Evolutionary conservation across 2,888 invertebrate genomes (phyloP), one percentile per base, ranked within the genome.

Genomic region (Euplagia quadripunctaria): DNA sequence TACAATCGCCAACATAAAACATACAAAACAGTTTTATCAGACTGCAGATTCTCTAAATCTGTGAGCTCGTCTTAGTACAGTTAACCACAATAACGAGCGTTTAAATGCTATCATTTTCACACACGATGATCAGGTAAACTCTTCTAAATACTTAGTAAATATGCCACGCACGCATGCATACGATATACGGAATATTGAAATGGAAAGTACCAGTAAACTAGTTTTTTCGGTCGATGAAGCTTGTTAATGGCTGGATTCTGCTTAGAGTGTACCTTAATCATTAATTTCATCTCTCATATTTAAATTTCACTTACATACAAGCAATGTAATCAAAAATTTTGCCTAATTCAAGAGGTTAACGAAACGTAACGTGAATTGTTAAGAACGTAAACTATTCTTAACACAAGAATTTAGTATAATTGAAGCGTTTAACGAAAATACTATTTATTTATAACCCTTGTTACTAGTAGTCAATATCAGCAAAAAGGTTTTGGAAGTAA

Each of bases 41-140:
- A 55, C 55, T 58, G 49, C 49, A 68, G 65, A 72, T 68, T 46
- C 41, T 64, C 41, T 67, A 76, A 74, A 65, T 74, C 64, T 68
- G 58, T 64, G 14, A 70, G 64, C 16, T 20, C 51, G 49, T 49
- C 12, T 17, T 64, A 72, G 74, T 78, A 82, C 81, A 77, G 81
- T 84, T 79, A 74, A n/a, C 61, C 16, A 71, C 68, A 75, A 69
- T 84, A 82, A 83, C 72, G 84, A 84, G 77, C 12, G 71, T 83
- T 82, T 83, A 83, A 83, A 76, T 74, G 74, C 63, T 82, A 76
- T 73, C 67, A 58, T 81, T 83, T 79, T 79, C 72, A 82, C 77
- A 84, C 70, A 75, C 41, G 49, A 52, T 76, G 71, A 68, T 76
- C 75, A 71, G 64, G 71, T 82, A 82, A 82, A 49, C 70, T 75